Conservation (phyloP, 2,888 invertebrate genomes). For the Crepidodera aurea region DNA sequence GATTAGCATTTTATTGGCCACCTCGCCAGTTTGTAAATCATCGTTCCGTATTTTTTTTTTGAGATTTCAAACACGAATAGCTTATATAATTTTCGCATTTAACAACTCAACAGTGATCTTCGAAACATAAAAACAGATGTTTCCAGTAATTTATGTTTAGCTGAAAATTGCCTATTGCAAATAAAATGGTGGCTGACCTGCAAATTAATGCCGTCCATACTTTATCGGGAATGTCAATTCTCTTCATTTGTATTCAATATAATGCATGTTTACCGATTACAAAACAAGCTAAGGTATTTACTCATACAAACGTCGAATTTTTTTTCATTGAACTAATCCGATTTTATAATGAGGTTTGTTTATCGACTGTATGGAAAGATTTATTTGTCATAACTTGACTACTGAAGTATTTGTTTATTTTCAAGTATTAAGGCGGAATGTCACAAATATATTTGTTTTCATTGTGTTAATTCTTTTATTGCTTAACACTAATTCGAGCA, state of each 20-base stretch:
- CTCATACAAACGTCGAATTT: constrained; percentile 31
- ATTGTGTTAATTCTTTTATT: no score
- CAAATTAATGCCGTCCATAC: constrained; percentile 36
- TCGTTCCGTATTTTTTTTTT: neutral
- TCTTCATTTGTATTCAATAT: constrained; percentile 44
- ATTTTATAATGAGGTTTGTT: constrained; percentile 26
- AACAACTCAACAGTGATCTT: constrained; percentile 16
- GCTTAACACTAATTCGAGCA: no score
- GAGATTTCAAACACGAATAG: neutral
- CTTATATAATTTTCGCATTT: constrained; percentile 11
- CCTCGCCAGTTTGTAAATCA: neutral
- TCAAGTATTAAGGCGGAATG: neutral
- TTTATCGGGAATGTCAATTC: constrained; percentile 41
- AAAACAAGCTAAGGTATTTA: constrained; percentile 36
- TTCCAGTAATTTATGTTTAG: constrained; percentile 23
- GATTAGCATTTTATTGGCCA: neutral
- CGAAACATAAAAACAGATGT: constrained; percentile 33
- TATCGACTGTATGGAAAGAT: constrained; percentile 19
- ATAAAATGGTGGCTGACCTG: constrained; percentile 38
- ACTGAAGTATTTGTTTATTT: constrained; percentile 2
- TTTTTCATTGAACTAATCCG: constrained; percentile 23
- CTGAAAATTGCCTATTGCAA: constrained; percentile 36
- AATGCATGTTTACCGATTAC: constrained; percentile 37
- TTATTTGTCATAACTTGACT: constrained; percentile 25
- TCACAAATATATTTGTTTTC: neutral